A percentile compares a stretch with the other conserved stretches of the same genome.
These are phyloP conservation scores for Amblyjoppa proteus DNA, from an alignment of 2,888 invertebrate genomes.

Conservation along the genomic window DNA sequence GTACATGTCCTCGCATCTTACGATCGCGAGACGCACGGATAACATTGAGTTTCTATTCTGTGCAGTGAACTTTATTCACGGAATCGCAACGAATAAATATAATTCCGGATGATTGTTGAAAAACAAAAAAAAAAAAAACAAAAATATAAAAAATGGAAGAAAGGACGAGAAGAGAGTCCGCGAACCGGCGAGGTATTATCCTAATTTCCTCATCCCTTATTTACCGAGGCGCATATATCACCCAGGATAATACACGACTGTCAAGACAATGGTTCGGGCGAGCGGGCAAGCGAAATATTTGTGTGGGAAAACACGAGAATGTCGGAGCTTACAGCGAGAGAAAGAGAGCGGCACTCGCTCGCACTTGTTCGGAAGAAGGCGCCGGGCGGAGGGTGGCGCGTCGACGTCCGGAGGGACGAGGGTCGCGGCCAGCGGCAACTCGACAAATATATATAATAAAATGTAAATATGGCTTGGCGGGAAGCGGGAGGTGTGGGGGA, in stretches of 20 bases:
- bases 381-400: constrained; percentile 54
- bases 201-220: constrained; percentile 66
- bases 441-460: constrained; percentile 75
- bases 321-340: constrained; percentile 72
- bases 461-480: constrained; percentile 72
- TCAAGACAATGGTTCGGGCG: constrained; percentile 62
- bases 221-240: constrained; percentile 73
- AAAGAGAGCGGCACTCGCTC: constrained; percentile 37
- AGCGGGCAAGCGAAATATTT: constrained; percentile 74
- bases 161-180: neutral
- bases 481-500: neutral
- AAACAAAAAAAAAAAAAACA: neutral
- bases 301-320: constrained; percentile 77
- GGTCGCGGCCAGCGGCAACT: constrained; percentile 58
- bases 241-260: constrained; percentile 72
- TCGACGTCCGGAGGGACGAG: constrained; percentile 24
- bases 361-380: constrained; percentile 43
- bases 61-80: too few relatives aligned
- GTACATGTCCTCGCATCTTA: too few relatives aligned
- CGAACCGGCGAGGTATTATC: constrained; percentile 45
- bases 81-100: too few relatives aligned
- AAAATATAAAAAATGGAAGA: too few relatives aligned
- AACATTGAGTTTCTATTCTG: too few relatives aligned
- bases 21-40: too few relatives aligned
- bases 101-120: neutral